Percentiles rank a stretch among this genome's conserved stretches.
phyloP scores from a whole-genome alignment of 2,113 vertebrate species.

The Diphyllodes magnificus region DNA sequence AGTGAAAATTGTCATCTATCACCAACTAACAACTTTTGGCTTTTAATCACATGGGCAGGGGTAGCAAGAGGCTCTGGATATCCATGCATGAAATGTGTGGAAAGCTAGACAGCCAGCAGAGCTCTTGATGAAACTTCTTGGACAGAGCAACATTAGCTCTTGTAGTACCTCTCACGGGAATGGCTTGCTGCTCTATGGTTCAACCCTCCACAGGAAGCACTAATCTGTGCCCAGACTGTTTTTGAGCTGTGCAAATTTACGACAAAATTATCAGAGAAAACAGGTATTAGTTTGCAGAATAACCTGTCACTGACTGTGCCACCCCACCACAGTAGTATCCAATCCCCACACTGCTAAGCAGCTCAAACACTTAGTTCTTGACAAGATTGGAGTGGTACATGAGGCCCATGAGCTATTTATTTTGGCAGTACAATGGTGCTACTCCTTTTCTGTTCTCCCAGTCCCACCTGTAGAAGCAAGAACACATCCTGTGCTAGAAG shows the following conservation, averaged over 20 bases:
- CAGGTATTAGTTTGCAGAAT: not conserved
- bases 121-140: not conserved
- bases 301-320: not conserved
- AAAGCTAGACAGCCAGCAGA: not conserved
- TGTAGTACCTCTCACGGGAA: not conserved
- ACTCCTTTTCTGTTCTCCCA: not conserved
- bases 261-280: not conserved
- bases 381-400: not conserved
- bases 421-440: not conserved
- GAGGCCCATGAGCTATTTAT: not conserved
- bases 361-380: not conserved
- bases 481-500: not conserved
- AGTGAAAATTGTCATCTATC: not conserved
- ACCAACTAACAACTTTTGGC: not conserved
- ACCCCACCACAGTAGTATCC: not conserved
- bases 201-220: not conserved
- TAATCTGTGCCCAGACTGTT: not conserved
- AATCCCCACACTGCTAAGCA: not conserved
- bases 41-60: not conserved
- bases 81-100: not conserved
- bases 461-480: not conserved
- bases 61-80: not conserved
- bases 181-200: not conserved
- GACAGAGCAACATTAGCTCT: not conserved
- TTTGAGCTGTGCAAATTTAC: not conserved